Conservation (phyloP, 2,888 invertebrate genomes). For the Phasia obesa region DNA sequence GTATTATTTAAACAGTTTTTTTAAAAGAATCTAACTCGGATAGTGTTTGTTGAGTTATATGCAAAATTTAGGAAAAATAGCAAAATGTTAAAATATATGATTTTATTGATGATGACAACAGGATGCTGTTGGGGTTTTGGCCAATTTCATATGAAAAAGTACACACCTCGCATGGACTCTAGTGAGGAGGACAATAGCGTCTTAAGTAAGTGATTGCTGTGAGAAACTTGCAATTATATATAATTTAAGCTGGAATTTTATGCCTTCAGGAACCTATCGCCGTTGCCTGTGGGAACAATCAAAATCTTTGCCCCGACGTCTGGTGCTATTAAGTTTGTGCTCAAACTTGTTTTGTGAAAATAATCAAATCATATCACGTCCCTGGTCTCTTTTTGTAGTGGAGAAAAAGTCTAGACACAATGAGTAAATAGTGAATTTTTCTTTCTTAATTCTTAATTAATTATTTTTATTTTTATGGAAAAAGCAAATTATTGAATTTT, state of each 20-base stretch:
- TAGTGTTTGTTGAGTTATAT: conserved; percentile 15
- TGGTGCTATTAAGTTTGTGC: conserved; percentile 80
- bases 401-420: conserved; percentile 81
- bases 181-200: conserved; percentile 75
- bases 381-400: conserved; percentile 82
- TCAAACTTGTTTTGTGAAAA: conserved; percentile 81
- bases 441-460: no score
- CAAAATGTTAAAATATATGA: conserved; percentile 57
- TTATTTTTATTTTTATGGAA: no score
- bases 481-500: no score
- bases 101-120: conserved; percentile 46
- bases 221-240: neutral
- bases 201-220: conserved; percentile 73
- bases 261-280: conserved; percentile 78
- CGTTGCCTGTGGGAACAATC: conserved; percentile 82
- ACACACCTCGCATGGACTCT: conserved; percentile 77
- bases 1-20: conserved; percentile 48
- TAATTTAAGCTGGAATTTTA: neutral
- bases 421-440: conserved; percentile 77
- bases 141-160: conserved; percentile 79
- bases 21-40: conserved; percentile 49
- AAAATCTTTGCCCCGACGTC: conserved; percentile 79
- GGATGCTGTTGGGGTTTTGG: conserved; percentile 75
- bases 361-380: conserved; percentile 79
- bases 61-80: neutral